Evolutionary conservation across 2,888 invertebrate species (phyloP).

Genomic region (Eremobia ochroleuca): DNA sequence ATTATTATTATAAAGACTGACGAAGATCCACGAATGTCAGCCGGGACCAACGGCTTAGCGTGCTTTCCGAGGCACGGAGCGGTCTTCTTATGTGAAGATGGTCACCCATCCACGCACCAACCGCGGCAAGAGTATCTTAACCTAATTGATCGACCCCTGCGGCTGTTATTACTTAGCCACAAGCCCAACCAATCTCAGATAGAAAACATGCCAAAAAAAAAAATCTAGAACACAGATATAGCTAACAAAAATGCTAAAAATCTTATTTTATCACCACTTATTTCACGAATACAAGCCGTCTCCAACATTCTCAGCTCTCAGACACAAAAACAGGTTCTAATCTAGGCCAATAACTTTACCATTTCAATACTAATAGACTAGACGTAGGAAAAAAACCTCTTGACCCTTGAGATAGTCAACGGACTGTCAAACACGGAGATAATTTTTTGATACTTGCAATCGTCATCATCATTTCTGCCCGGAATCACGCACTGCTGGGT

Average conservation of each 20-base stretch:
- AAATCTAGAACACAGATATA: background rate
- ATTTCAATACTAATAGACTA: constrained; percentile 26
- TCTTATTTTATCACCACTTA: constrained; percentile 13
- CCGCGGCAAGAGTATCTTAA: too few relatives aligned
- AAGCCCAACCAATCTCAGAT: too few relatives aligned
- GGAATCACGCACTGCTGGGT: too few relatives aligned
- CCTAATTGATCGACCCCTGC: too few relatives aligned
- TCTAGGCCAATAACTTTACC: constrained; percentile 50
- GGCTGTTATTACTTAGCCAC: too few relatives aligned
- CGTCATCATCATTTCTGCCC: too few relatives aligned
- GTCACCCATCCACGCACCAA: too few relatives aligned
- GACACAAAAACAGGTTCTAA: constrained; percentile 43
- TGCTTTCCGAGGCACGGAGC: too few relatives aligned
- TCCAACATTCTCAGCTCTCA: background rate
- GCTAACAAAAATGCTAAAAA: background rate
- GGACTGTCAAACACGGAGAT: background rate
- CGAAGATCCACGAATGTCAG: too few relatives aligned
- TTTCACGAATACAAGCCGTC: background rate
- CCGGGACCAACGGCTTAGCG: too few relatives aligned
- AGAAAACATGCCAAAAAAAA: background rate
- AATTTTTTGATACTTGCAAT: constrained; percentile 4
- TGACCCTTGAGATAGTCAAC: constrained; percentile 22
- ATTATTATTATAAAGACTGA: too few relatives aligned
- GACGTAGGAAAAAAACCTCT: constrained; percentile 15
- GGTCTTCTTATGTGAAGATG: too few relatives aligned